Evolutionary conservation across 2,797 vertebrate genomes (phyloP).

Genomic region (Bovichtus diacanthus): DNA sequence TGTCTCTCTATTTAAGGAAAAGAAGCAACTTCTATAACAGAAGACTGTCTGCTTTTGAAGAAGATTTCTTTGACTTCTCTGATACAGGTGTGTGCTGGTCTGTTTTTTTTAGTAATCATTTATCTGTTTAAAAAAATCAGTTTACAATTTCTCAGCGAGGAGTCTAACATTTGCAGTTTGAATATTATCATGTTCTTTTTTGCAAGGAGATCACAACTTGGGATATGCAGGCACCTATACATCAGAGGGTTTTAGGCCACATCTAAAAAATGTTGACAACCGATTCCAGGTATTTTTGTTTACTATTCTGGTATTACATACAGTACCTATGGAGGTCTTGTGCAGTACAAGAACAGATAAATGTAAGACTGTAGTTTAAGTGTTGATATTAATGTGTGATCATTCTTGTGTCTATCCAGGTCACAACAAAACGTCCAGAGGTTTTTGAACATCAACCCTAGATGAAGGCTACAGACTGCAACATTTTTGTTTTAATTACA

Average conservation of each 20-base stretch:
- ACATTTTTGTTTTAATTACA: constrained; percentile 6
- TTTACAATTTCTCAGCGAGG: not conserved
- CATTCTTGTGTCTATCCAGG: constrained; percentile 35
- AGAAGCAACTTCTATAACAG: constrained; percentile 9
- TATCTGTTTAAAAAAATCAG: not conserved
- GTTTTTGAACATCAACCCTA: constrained; percentile 11
- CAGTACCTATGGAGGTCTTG: not conserved
- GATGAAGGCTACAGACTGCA: constrained; percentile 11
- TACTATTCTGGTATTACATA: not conserved
- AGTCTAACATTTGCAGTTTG: not conserved
- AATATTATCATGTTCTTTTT: constrained; percentile 12
- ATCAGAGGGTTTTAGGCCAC: constrained; percentile 4
- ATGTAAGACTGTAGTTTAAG: not conserved
- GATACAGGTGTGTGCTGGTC: constrained; percentile 42
- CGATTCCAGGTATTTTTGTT: constrained; percentile 41
- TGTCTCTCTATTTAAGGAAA: constrained; percentile 31
- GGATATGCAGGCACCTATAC: constrained; percentile 12
- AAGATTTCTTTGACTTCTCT: constrained; percentile 79
- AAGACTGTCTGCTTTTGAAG: constrained; percentile 57
- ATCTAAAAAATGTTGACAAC: constrained; percentile 24
- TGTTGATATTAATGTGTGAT: constrained; percentile 2
- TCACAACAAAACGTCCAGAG: constrained; percentile 36
- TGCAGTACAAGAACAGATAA: not conserved
- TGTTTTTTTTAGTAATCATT: not conserved
- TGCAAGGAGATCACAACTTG: constrained; percentile 32